Evolutionary conservation across 2,113 vertebrate genomes (phyloP).

Genomic region (Eurystomus gularis): DNA sequence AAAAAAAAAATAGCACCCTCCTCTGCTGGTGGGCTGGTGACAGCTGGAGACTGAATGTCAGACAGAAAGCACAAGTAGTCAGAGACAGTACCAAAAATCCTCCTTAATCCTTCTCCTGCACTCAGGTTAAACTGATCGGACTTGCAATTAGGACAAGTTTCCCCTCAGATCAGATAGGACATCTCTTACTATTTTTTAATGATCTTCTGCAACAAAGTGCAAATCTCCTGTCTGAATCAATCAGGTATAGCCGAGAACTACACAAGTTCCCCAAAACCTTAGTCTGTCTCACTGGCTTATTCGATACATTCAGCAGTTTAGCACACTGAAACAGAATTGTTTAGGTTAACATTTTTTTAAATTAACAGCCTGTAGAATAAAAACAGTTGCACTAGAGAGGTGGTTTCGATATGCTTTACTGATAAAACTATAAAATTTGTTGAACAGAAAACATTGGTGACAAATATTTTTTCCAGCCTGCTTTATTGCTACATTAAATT

Average conservation of each 20-base stretch:
- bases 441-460: not conserved
- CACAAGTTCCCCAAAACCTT: not conserved
- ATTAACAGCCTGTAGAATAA: not conserved
- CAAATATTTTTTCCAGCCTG: not conserved
- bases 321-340: not conserved
- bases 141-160: not conserved
- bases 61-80: not conserved
- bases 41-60: slow-evolving; percentile 34
- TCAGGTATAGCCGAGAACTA: not conserved
- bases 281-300: not conserved
- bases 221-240: not conserved
- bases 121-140: not conserved
- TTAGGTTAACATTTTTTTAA: not conserved
- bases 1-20: not conserved
- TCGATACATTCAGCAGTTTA: not conserved
- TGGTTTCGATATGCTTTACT: not conserved
- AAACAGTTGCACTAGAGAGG: not conserved
- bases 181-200: not conserved
- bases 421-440: not conserved
- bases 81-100: not conserved
- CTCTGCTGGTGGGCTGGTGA: not conserved
- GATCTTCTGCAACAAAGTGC: not conserved
- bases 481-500: not conserved
- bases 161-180: not conserved
- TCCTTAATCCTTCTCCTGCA: not conserved